Percentiles rank a stretch among this genome's conserved stretches.
Evolutionary conservation across 2,113 vertebrate species (phyloP).

Genomic region (Ardeotis arabs): DNA sequence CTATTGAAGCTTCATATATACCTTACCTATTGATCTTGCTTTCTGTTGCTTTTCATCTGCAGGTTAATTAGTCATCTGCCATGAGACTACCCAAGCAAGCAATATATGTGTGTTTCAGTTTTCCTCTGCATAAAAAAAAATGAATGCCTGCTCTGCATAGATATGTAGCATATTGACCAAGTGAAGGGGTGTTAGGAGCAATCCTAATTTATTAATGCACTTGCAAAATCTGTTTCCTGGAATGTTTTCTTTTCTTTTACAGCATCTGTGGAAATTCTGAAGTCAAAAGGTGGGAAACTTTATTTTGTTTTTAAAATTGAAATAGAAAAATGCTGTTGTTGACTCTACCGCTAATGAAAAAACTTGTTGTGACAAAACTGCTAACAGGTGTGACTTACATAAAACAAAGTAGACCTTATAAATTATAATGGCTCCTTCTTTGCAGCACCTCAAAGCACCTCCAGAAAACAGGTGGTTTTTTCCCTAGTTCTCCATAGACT

Average conservation of each 20-base stretch:
- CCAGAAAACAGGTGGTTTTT: background rate
- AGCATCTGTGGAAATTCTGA: slow-evolving; percentile 22
- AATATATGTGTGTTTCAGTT: background rate
- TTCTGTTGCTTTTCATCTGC: background rate
- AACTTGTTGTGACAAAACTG: background rate
- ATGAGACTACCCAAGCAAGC: background rate
- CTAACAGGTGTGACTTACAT: background rate
- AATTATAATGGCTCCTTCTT: background rate
- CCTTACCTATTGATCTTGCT: background rate
- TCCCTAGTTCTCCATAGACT: background rate
- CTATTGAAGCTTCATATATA: background rate
- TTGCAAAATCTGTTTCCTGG: background rate
- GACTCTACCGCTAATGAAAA: background rate
- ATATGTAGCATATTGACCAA: background rate
- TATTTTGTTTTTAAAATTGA: background rate
- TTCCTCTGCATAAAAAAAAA: background rate
- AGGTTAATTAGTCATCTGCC: background rate
- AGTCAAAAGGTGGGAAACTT: slow-evolving; percentile 26
- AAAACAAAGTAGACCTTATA: background rate
- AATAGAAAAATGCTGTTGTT: background rate
- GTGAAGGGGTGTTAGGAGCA: background rate
- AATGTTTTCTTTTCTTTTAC: slow-evolving; percentile 4
- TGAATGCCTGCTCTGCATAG: background rate
- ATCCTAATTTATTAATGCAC: background rate
- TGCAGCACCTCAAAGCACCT: background rate